Evolutionary conservation across 2,797 vertebrate species (phyloP), one percentile per base, ranked within the genome.

Genomic region (Enteromius argenteus): DNA sequence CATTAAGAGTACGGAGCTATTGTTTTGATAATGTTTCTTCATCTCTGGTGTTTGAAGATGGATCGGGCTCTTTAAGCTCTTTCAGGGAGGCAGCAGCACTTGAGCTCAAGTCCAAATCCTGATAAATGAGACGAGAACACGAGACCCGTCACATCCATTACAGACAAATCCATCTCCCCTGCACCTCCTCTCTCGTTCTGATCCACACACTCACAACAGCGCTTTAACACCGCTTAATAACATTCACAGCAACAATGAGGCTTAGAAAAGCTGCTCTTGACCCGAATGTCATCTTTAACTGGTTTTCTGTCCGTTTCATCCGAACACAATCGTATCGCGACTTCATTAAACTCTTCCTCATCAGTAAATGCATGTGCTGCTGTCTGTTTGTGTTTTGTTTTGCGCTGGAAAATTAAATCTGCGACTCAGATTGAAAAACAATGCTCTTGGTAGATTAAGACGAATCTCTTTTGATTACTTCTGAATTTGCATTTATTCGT

Each of bases 361-460:
- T 46, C 13, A 23, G 6, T 51, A 67, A 15, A 35, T 17, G 19
- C 27, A 21, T 8, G 10, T 85, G 86, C 79, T 5, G 17, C 74
- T 85, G 84, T 75, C 86, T 85, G 80, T 87, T 84, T 89, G 88
- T 79, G 88, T 89, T 51, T 73, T 32, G 27, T 51, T 53, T 56
- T 8, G 32, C 3, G 1, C 19, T 1, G 21, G 1, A 23, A 75
- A 75, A 76, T 37, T 15, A 56, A 75, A 75, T 75, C 73, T 56
- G 72, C 49, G 13, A 37, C 49, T 56, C 32, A 75, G 30, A 56
- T 13, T 74, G 49, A 35, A 37, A 74, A 75, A 75, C 32, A 1
- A 56, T 1, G 21, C 13, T 10, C 2, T 51, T 23, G 32, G 32
- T 56, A 75, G 21, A 75, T 56, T 13, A 75, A 75, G 51, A 76